Evolutionary conservation across 2,797 vertebrate genomes (phyloP), one percentile per base, ranked within the genome.

Genomic region (Sebastes vulpes): DNA sequence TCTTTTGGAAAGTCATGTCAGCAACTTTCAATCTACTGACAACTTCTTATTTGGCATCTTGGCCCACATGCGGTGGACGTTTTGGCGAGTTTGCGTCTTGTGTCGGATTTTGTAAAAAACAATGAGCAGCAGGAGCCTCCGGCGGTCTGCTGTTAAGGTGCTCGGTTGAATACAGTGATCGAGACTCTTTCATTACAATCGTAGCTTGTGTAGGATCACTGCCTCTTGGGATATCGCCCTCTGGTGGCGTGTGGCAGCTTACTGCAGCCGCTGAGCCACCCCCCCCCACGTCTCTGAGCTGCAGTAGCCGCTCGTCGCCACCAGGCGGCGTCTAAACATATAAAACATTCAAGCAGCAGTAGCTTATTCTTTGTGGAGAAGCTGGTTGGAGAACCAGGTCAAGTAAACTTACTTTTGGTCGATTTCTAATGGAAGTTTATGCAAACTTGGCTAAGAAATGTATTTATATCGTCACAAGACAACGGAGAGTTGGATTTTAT

Each of bases 131-230:
- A 77, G 84, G 52, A 72, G 28, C 81, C 74, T 84, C 65, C 56
- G 5, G 38, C 50, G 61, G 42, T 48, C 86, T 21, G 89, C 81
- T 59, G 74, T 70, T 93, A 95, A 94, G 93, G 93, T 94, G 94
- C 92, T 88, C 54, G 4, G 38, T 80, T 67, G 42, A 78, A 87
- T 91, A 93, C 93, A 95, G 91, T 93, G 93, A 93, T 92, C 48
- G 10, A 86, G 88, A 93, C 88, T 90, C 88, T 90, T 80, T 72
- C 5, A 9, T 75, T 90, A 93, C 88, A 92, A 93, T 93, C 87
- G 65, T 76, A 73, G 81, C 76, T 82, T 81, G 66, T 66, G 81
- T 64, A 35, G 74, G 79, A 83, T 89, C 82, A 90, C 89, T 66
- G 85, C 72, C 87, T 83, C 76, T 83, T 61, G 87, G 83, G 54